Conservation (phyloP, 2,113 vertebrate species). For the Alaudala cheleensis region DNA sequence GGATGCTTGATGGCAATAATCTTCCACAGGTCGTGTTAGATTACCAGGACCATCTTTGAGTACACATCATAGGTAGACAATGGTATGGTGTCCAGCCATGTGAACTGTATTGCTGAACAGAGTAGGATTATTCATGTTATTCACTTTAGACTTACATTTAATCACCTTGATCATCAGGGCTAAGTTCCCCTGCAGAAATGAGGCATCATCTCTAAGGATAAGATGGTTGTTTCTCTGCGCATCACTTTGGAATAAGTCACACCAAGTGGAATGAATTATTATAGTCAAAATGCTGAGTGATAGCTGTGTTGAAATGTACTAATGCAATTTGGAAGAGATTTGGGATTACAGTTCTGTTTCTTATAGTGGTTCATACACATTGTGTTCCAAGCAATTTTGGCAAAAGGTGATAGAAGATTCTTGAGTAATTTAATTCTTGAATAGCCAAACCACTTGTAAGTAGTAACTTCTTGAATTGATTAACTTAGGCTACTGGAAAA, state of each 20-base stretch:
- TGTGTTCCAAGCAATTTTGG: constrained; percentile 30
- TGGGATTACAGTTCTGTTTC: constrained; percentile 20
- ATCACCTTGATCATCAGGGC: not conserved
- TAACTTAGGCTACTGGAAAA: not conserved
- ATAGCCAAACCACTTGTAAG: not conserved
- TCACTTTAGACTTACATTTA: not conserved
- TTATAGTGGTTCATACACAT: not conserved
- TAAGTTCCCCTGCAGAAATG: not conserved
- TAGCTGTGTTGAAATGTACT: constrained; percentile 38
- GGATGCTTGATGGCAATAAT: not conserved
- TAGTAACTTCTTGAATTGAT: constrained; percentile 6
- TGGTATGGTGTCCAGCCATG: not conserved
- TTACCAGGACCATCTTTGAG: accelerated
- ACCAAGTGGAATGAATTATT: not conserved
- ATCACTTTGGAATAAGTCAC: not conserved
- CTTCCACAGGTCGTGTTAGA: not conserved
- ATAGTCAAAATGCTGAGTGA: constrained; percentile 28
- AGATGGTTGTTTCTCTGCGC: not conserved
- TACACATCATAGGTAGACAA: not conserved
- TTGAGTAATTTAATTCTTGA: not conserved
- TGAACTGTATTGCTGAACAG: not conserved
- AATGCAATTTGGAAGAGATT: constrained; percentile 43
- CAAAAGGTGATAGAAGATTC: constrained; percentile 10
- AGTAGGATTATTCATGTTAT: not conserved
- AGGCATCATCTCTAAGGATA: not conserved